A percentile compares a stretch with the other conserved stretches of the same genome.
Conservation (phyloP, 2,888 invertebrate species). For the Bruchidius siliquastri region DNA sequence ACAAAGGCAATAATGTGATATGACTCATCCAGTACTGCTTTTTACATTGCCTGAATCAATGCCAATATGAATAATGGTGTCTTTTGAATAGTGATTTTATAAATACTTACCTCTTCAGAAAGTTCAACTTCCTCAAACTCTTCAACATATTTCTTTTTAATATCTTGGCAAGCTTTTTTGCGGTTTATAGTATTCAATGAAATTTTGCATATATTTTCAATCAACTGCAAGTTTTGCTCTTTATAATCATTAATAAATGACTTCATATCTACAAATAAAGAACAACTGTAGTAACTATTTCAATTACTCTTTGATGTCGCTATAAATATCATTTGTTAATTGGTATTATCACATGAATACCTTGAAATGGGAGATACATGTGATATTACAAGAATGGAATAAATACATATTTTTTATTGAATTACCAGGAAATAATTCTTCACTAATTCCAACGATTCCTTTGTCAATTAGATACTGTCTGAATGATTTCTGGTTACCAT, state of each 20-base stretch:
- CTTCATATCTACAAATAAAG: conserved; percentile 16
- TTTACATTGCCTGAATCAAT: too few relatives aligned
- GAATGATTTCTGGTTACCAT: conserved; percentile 20
- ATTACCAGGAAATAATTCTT: conserved; percentile 9
- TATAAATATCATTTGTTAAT: too few relatives aligned
- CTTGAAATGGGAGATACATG: too few relatives aligned
- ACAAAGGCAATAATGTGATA: too few relatives aligned
- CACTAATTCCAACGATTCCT: conserved; percentile 4
- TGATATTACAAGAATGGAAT: too few relatives aligned
- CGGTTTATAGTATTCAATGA: conserved; percentile 5
- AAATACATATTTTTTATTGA: background rate
- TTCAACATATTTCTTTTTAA: conserved; percentile 9
- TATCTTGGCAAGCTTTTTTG: conserved; percentile 1
- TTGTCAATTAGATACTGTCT: conserved; percentile 18
- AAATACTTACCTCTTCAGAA: conserved; percentile 10
- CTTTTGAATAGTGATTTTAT: too few relatives aligned
- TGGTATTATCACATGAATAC: too few relatives aligned
- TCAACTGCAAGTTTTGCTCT: conserved; percentile 17
- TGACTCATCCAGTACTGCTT: too few relatives aligned
- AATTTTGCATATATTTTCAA: conserved; percentile 17
- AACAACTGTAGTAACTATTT: too few relatives aligned
- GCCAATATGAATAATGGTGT: too few relatives aligned
- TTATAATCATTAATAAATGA: conserved; percentile 21
- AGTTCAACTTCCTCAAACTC: conserved; percentile 11
- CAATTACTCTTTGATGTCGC: too few relatives aligned